These are phyloP conservation scores for Paelopatides confundens DNA, from an alignment of 53 echinoderm and acorn worm species.

Conservation along the genomic window DNA sequence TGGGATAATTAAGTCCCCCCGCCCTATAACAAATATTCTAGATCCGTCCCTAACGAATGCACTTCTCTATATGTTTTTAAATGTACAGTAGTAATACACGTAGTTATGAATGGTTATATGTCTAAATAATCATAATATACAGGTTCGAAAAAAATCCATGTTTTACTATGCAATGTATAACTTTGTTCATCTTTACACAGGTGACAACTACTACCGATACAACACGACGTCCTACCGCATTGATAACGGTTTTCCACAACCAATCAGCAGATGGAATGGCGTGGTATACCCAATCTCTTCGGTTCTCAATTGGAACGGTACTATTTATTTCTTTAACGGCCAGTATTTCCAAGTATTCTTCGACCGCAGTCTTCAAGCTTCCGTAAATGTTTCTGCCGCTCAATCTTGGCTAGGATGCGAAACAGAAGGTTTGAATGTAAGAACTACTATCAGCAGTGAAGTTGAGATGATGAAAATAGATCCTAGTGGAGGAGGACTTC, in stretches of 20 bases:
- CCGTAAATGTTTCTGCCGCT: neutral
- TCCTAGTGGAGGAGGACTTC: neutral
- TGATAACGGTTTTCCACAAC: conserved; percentile 62
- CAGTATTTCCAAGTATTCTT: conserved; percentile 6
- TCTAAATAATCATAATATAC: no score
- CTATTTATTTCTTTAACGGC: neutral
- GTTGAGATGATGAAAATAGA: neutral
- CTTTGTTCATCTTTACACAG: no score
- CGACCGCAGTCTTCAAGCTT: neutral
- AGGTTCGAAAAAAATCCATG: no score
- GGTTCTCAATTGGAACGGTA: neutral
- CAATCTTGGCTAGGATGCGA: neutral
- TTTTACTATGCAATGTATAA: no score
- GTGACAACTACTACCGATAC: conserved; percentile 76
- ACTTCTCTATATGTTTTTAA: no score
- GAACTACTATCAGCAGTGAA: neutral
- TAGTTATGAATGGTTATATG: no score
- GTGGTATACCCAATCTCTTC: neutral
- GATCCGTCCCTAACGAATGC: no score
- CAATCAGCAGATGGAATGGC: conserved; percentile 7
- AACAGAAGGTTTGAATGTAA: conserved; percentile 1
- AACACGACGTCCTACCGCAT: conserved; percentile 46
- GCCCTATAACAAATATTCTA: no score
- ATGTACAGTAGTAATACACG: no score
- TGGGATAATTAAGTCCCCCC: no score